phyloP scores from a whole-genome alignment of 2,797 vertebrate genomes.

The Florisuga fusca region DNA sequence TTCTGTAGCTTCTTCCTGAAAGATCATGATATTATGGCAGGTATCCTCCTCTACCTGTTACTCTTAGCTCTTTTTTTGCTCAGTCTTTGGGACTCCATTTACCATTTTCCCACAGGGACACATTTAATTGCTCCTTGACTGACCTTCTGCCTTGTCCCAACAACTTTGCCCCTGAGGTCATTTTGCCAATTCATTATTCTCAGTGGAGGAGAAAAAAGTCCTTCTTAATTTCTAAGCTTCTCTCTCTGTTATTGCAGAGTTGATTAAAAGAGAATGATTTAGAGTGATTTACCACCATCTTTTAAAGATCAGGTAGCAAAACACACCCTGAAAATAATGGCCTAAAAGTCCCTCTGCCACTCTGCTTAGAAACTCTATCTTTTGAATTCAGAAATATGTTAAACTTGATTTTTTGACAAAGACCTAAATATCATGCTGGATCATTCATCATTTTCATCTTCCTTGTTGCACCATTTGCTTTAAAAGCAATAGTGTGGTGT shows the following conservation, averaged over 20 bases:
- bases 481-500: not conserved
- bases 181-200: slow-evolving; percentile 64
- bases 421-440: not conserved
- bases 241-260: slow-evolving; percentile 8
- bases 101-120: slow-evolving; percentile 47
- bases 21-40: not conserved
- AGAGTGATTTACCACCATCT: not conserved
- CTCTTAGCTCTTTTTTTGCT: not conserved
- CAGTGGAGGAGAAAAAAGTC: not conserved
- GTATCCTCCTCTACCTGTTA: slow-evolving; percentile 6
- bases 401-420: not conserved
- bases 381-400: not conserved
- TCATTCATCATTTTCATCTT: not conserved
- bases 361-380: not conserved
- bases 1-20: slow-evolving; percentile 4
- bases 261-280: slow-evolving; percentile 36
- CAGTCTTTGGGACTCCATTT: slow-evolving; percentile 25
- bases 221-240: slow-evolving; percentile 29
- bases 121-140: slow-evolving; percentile 72
- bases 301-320: slow-evolving; percentile 33
- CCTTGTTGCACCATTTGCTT: not conserved
- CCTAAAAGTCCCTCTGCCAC: not conserved
- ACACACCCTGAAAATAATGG: not conserved
- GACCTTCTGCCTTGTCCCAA: slow-evolving; percentile 73
- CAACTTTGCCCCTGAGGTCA: slow-evolving; percentile 73